phyloP scores from a whole-genome alignment of 2,888 invertebrate genomes.

The Tupiocoris notatus region DNA sequence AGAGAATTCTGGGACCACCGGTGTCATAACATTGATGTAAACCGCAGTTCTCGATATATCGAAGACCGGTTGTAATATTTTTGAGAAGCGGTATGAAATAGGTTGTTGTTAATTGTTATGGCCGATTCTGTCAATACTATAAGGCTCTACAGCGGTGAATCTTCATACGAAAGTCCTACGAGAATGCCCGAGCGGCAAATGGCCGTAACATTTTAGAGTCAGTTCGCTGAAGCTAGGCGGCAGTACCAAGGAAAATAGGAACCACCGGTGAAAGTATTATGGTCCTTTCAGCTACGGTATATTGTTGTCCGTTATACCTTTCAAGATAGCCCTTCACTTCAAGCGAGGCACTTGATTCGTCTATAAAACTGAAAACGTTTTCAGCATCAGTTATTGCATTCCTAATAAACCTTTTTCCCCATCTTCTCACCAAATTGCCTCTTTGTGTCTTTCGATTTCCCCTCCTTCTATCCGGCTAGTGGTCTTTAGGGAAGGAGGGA shows the following conservation, averaged over 20 bases:
- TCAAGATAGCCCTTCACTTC: conserved; percentile 15
- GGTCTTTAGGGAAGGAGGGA: neutral
- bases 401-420: conserved; percentile 22
- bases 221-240: neutral
- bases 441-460: conserved; percentile 4
- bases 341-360: conserved; percentile 12
- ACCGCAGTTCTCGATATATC: no score
- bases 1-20: no score
- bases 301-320: conserved; percentile 23
- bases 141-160: neutral
- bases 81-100: no score
- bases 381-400: conserved; percentile 27
- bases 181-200: neutral
- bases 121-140: no score
- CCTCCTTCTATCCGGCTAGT: neutral
- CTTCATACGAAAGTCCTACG: neutral
- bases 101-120: no score
- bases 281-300: neutral
- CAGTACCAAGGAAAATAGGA: conserved; percentile 6
- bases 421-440: neutral
- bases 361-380: conserved; percentile 18
- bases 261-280: neutral
- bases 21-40: no score
- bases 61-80: no score
- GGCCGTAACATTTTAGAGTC: neutral